A percentile compares a stretch with the other conserved stretches of the same genome.
phyloP scores from a whole-genome alignment of 2,888 invertebrate species.

The Sclerodermus sp. region DNA sequence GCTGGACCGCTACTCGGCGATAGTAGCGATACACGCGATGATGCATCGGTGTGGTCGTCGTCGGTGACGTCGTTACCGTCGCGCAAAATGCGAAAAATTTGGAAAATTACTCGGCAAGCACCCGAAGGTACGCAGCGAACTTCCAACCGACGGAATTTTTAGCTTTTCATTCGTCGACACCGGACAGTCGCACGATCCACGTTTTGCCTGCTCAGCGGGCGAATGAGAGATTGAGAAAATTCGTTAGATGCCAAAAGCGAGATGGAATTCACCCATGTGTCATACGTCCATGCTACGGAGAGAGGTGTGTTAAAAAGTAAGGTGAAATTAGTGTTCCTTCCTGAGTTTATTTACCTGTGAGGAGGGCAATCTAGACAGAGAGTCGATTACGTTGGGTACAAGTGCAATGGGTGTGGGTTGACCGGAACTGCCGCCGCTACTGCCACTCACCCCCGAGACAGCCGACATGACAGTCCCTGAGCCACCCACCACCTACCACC shows the following conservation, averaged over 20 bases:
- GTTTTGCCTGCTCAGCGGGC: too few relatives aligned
- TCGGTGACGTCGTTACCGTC: too few relatives aligned
- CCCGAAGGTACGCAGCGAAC: background rate
- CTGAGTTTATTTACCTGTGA: conserved; percentile 49
- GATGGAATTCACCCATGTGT: too few relatives aligned
- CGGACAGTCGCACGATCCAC: too few relatives aligned
- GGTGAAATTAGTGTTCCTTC: conserved; percentile 22
- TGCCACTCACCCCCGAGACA: conserved; percentile 57
- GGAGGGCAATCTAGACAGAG: conserved; percentile 52
- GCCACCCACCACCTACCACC: conserved; percentile 58
- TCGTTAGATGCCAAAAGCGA: background rate
- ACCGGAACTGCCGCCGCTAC: conserved; percentile 55
- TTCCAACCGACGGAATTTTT: too few relatives aligned
- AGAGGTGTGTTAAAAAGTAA: background rate
- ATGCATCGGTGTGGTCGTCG: too few relatives aligned
- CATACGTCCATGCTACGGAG: background rate
- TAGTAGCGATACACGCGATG: too few relatives aligned
- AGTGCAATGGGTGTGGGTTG: conserved; percentile 60
- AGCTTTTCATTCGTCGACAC: too few relatives aligned
- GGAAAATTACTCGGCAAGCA: background rate
- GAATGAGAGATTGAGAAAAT: too few relatives aligned
- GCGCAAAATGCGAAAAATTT: background rate
- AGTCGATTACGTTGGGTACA: conserved; percentile 62
- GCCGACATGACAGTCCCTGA: conserved; percentile 58
- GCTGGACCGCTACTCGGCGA: too few relatives aligned